Evolutionary conservation across 2,797 vertebrate species (phyloP).

Genomic region (Eulemur mongoz): DNA sequence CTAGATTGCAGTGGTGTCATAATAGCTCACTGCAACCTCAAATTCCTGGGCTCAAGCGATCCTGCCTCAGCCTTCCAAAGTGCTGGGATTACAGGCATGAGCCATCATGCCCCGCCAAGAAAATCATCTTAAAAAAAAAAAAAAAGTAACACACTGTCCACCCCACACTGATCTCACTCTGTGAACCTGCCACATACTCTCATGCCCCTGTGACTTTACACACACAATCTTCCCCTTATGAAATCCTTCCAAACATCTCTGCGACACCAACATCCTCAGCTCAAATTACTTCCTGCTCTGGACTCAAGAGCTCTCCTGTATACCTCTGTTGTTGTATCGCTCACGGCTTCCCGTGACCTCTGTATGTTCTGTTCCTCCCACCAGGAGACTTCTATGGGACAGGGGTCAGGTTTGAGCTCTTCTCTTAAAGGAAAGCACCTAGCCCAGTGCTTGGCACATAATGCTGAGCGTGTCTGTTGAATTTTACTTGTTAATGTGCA

Average conservation of each 20-base stretch:
- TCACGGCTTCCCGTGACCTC: neutral
- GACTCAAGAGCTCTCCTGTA: neutral
- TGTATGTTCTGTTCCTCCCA: neutral
- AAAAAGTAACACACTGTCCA: neutral
- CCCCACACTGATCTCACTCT: neutral
- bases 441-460: neutral
- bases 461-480: neutral
- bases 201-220: fast-evolving
- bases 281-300: neutral
- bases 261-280: too few species aligned
- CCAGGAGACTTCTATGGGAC: too few species aligned
- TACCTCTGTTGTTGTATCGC: neutral
- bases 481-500: neutral
- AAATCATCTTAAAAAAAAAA: neutral
- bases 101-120: neutral
- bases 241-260: neutral
- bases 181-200: neutral
- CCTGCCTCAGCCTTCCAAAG: neutral
- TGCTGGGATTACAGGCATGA: neutral
- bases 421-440: neutral
- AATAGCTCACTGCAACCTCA: neutral
- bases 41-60: neutral
- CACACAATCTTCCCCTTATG: too few species aligned
- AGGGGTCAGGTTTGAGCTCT: neutral
- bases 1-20: neutral